Evolutionary conservation across 2,888 invertebrate genomes (phyloP).

Genomic region (Drosophila kambysellisi): DNA sequence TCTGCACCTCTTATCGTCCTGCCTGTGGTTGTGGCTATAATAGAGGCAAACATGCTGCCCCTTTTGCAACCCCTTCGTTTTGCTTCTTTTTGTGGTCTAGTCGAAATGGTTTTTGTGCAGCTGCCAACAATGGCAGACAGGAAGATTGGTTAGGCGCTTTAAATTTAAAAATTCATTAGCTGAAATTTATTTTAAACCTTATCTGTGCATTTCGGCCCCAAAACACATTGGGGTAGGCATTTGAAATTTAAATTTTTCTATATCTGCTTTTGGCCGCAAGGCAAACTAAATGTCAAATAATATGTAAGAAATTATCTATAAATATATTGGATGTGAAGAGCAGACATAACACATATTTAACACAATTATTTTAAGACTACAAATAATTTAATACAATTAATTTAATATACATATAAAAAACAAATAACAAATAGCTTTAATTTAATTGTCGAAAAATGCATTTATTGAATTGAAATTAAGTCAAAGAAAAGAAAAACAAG

Average conservation of each 20-base stretch:
- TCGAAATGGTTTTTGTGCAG: slow-evolving; percentile 23
- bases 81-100: slow-evolving; percentile 8
- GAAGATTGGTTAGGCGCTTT: slow-evolving; percentile 17
- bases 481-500: background rate
- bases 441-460: background rate
- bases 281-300: slow-evolving; percentile 18
- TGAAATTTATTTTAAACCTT: slow-evolving; percentile 13
- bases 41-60: slow-evolving; percentile 19
- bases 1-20: background rate
- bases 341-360: background rate
- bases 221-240: slow-evolving; percentile 37
- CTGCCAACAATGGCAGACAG: slow-evolving; percentile 25
- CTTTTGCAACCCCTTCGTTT: slow-evolving; percentile 7
- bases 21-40: slow-evolving; percentile 2
- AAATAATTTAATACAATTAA: background rate
- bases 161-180: slow-evolving; percentile 48
- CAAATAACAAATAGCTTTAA: background rate
- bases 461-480: slow-evolving; percentile 5
- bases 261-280: slow-evolving; percentile 1
- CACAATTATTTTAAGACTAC: background rate
- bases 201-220: slow-evolving; percentile 17
- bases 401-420: background rate
- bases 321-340: background rate
- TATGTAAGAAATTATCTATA: background rate
- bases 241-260: background rate